Evolutionary conservation across 2,113 vertebrate species (phyloP), one percentile per base, ranked within the genome.

Genomic region (Phaethornis superciliosus): DNA sequence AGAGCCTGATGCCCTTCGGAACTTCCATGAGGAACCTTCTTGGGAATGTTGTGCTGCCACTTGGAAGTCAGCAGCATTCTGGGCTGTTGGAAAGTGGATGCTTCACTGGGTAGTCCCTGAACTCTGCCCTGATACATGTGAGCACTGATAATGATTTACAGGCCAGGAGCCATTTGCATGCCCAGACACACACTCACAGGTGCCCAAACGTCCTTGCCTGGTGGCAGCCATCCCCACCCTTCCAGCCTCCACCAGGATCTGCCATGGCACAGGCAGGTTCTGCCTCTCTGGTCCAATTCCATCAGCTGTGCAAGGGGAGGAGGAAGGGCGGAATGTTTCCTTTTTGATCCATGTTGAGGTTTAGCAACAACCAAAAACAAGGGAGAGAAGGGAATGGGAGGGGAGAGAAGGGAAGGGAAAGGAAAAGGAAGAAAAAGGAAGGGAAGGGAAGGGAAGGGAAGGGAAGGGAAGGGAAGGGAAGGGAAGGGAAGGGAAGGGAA

Each of bases 121-220:
- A 84, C 96, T 95, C 23, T 95, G 94, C 37, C 93, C 94, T 58
- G 42, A 72, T 37, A 42, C 1, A 67, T 76, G 93, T 46, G 94
- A 58, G 9, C 0, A 59, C 78, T 85, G 89, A 82, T 95, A 97
- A 97, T 97, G 90, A 97, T 97, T 97, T 62, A 96, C 96, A 95
- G 90, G 88, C 77, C 86, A 87, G 94, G 12, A 77, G 77, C 3
- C 81, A 55, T 83, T 26, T 84, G 78, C 84, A 10, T 75, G 92
- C 78, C 62, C 88, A 13, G 59, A 55, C 77, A 47, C 68, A 52
- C 52, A 20, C 44, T 26, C 35, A 37, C 59, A 67, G 60, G 59
- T 75, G 80, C 91, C 4, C 4, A 67, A 90, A 92, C 32, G 69
- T 52, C 82, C 91, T 89, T 84, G 81, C 2, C 6, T 24, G 18